A percentile compares a stretch with the other conserved stretches of the same genome.
Conservation (phyloP, 2,888 invertebrate species). For the Drosophila suboccidentalis region DNA sequence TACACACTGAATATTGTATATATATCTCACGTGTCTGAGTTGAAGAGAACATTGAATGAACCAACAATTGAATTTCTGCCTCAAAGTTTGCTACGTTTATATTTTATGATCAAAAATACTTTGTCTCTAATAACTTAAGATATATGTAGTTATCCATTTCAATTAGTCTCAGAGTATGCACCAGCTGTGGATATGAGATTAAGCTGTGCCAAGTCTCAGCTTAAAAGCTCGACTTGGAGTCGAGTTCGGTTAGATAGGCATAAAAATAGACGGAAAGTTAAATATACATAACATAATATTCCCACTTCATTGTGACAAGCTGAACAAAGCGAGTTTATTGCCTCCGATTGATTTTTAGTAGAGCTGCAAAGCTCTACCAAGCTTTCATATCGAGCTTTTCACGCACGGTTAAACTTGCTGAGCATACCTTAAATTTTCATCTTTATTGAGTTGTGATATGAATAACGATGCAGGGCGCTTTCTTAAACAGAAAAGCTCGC, state of each 20-base stretch:
- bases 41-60: slow-evolving; percentile 1
- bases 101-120: background rate
- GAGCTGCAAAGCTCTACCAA: background rate
- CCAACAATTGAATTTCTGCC: background rate
- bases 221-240: background rate
- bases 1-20: slow-evolving; percentile 13
- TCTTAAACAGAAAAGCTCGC: background rate
- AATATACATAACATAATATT: background rate
- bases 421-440: background rate
- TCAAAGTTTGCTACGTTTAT: slow-evolving; percentile 25
- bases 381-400: background rate
- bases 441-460: slow-evolving; percentile 4
- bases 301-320: background rate
- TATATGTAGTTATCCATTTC: background rate
- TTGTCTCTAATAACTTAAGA: background rate
- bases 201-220: background rate
- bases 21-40: slow-evolving; percentile 17
- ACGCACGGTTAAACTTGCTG: background rate
- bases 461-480: background rate
- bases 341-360: background rate
- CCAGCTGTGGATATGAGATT: too few relatives aligned
- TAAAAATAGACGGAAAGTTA: background rate
- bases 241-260: background rate
- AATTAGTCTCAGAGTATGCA: background rate
- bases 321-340: background rate